phyloP scores from a whole-genome alignment of 2,113 vertebrate genomes.

The Hiodon tergisus region DNA sequence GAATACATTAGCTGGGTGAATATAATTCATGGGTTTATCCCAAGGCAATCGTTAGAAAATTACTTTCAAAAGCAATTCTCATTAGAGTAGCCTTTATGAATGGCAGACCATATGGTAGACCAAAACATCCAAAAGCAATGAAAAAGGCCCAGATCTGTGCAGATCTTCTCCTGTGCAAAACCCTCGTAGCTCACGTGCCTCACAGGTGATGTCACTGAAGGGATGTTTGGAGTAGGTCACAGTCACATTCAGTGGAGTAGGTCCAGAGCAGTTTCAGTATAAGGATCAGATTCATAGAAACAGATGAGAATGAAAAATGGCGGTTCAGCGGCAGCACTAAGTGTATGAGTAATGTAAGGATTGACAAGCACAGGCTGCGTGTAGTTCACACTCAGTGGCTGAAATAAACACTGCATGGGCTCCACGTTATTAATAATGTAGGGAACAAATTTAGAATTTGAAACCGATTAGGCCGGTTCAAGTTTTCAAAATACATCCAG shows the following conservation, averaged over 20 bases:
- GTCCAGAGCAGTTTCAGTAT: too few species aligned
- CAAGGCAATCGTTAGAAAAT: conserved; percentile 82
- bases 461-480: conserved; percentile 76
- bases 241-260: too few species aligned
- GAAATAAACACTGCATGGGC: too few species aligned
- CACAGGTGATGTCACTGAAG: background rate
- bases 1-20: conserved; percentile 77
- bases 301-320: too few species aligned
- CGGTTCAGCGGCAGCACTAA: too few species aligned
- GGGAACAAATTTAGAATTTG: conserved; percentile 79
- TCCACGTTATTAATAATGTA: conserved; percentile 69
- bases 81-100: conserved; percentile 60
- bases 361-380: too few species aligned
- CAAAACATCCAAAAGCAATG: conserved; percentile 56
- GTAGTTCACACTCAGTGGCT: too few species aligned
- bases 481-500: conserved; percentile 75
- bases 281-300: too few species aligned
- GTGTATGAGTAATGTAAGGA: too few species aligned
- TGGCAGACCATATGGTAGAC: conserved; percentile 69
- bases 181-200: background rate
- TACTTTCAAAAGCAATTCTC: conserved; percentile 77
- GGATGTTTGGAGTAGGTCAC: background rate
- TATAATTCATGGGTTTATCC: conserved; percentile 79
- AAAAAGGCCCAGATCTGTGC: conserved; percentile 47
- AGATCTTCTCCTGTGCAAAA: conserved; percentile 50